Evolutionary conservation across 2,797 vertebrate genomes (phyloP), one percentile per base, ranked within the genome.

Genomic region (Sciurus carolinensis): DNA sequence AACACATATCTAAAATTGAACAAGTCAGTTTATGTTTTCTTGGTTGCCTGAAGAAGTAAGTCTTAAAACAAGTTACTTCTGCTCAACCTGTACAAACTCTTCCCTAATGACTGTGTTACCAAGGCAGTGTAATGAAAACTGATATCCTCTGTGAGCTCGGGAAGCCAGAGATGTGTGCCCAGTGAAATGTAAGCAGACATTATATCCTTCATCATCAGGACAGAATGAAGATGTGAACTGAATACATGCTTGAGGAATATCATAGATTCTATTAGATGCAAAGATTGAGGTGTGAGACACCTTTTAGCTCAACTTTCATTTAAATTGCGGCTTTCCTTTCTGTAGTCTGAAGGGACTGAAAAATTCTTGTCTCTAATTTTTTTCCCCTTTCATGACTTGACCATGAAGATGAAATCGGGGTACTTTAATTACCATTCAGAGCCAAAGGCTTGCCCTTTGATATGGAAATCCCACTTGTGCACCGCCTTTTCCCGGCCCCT

Each of bases 361-460:
- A 98, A 92, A 98, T 97, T 98, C 95, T 98, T 99, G 98, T 98
- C 98, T 99, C 98, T 99, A 99, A 99, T 99, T 99, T 98, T 98
- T 98, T 97, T 97, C 42, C 96, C 97, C 99, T 99, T 99, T 99
- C 99, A 99, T 99, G 99, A 99, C 99, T 99, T 99, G 99, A 99
- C 99, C 99, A 99, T 97, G 98, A 98, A 99, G 99, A 99, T 99
- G 99, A 99, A 99, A 99, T 99, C 99, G 98, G 99, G 99, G 98
- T 99, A 98, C 98, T 99, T 99, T 99, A 99, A 99, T 99, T 99
- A 99, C 99, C 99, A 99, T 99, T 99, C 99, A 98, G 99, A 99
- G 99, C 99, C 99, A 98, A 99, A 99, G 99, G 99, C 99, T 98
- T 98, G 99, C 99, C 99, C 99, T 99, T 99, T 99, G 99, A 99